A percentile compares a stretch with the other conserved stretches of the same genome.
Evolutionary conservation across 2,113 vertebrate genomes (phyloP).

Genomic region (Salvelinus fontinalis): DNA sequence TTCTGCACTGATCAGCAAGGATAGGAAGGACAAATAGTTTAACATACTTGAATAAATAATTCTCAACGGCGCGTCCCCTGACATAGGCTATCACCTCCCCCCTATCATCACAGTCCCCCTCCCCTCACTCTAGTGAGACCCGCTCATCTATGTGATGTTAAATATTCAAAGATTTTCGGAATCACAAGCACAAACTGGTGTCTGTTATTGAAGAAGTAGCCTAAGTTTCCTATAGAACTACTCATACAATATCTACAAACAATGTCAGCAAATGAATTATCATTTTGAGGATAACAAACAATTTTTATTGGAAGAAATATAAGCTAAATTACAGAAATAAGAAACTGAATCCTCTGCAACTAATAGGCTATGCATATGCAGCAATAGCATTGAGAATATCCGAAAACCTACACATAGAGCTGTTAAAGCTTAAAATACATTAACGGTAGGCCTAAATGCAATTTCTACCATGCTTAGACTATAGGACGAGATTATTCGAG

Average conservation of each 20-base stretch:
- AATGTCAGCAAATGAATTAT: neutral
- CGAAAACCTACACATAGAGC: constrained; percentile 21
- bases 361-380: neutral
- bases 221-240: neutral
- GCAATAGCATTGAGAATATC: neutral
- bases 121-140: constrained; percentile 4
- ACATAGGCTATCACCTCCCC: constrained; percentile 4
- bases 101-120: neutral
- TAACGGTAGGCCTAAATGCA: constrained; percentile 43
- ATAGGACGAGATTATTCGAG: constrained; percentile 73
- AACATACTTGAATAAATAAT: constrained; percentile 78
- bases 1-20: constrained; percentile 95
- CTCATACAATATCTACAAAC: neutral
- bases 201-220: neutral
- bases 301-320: neutral
- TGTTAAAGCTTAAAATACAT: constrained; percentile 43
- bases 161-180: neutral
- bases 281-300: no score
- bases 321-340: neutral
- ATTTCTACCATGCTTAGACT: constrained; percentile 61
- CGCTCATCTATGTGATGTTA: neutral
- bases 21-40: constrained; percentile 84
- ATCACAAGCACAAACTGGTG: neutral
- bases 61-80: constrained; percentile 49
- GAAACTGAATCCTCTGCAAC: neutral